Base-by-base conservation (phyloP, 2,888 invertebrate species). In the Phorcus lineatus region DNA sequence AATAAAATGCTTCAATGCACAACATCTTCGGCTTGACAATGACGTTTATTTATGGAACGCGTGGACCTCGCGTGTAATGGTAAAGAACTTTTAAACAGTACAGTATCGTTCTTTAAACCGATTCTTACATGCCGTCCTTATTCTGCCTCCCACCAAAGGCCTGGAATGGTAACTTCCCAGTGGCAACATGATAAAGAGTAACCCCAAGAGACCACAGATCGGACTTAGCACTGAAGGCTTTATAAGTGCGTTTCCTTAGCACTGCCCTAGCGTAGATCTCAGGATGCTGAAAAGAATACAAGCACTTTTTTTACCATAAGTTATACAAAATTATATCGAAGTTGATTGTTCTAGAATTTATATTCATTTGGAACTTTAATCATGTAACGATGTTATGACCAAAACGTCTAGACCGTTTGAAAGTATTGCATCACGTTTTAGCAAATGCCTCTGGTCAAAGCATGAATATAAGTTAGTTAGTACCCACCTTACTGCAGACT, bases 151-250 rank as follows among this genome's bases (percentile, higher is more conserved):
- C 99, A 1, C 98, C 98, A 92, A 95, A 98, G 0, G 98, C 98
- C 77, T 98, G 95, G 92, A 98, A 99, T 0, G 99, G 98, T 78
- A 99, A 94, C 93, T 97, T 97, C 0, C 98, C 98, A 0, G 98
- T 98, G 0, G 98, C 98, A 1, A 98, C 97, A 93, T 99, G 98
- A 92, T 97, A 99, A 28, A 98, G 93, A 0, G 99, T 99, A 0
- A 98, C 98, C 2, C 98, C 97, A 86, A 99, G 97, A 0, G 97
- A 98, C 98, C 98, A 99, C 55, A 99, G 94, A 93, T 99, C 99
- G 9, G 98, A 98, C 9, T 97, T 97, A 0, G 98, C 97, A 4
- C 97, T 97, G 94, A 99, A 99, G 40, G 97, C 96, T 92, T 97
- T 97, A 0, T 96, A 96, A 0, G 79, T 83, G 2, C 97, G 96